Conservation (phyloP, 2,888 invertebrate genomes). For the Hesperia comma region DNA sequence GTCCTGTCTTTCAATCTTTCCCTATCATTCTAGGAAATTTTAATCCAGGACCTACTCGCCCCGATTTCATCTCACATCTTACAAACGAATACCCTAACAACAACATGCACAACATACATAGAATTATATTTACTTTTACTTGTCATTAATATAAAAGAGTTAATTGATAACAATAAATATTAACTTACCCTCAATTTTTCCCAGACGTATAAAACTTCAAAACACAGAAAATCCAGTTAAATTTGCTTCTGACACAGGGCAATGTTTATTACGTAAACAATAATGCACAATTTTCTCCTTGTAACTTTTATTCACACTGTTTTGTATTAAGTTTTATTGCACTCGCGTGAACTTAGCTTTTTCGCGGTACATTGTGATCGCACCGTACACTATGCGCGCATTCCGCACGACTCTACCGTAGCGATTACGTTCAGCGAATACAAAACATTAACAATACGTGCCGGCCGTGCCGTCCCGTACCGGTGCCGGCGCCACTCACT, state of each 20-base stretch:
- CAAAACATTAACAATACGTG: slow-evolving; percentile 70
- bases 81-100: too few relatives aligned
- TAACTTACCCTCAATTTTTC: slow-evolving; percentile 30
- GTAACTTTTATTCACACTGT: slow-evolving; percentile 68
- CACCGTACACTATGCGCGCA: slow-evolving; percentile 63
- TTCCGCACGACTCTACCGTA: slow-evolving; percentile 64
- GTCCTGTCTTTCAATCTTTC: too few relatives aligned
- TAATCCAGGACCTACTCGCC: too few relatives aligned
- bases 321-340: slow-evolving; percentile 62
- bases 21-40: too few relatives aligned
- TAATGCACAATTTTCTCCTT: slow-evolving; percentile 66
- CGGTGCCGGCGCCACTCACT: neutral
- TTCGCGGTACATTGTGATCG: slow-evolving; percentile 68
- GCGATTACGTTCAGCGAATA: slow-evolving; percentile 74
- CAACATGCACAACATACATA: too few relatives aligned
- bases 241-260: slow-evolving; percentile 56
- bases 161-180: neutral
- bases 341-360: slow-evolving; percentile 70
- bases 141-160: too few relatives aligned
- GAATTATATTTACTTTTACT: too few relatives aligned
- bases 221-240: slow-evolving; percentile 58
- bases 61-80: too few relatives aligned
- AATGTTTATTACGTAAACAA: slow-evolving; percentile 60
- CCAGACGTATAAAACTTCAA: neutral
- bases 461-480: slow-evolving; percentile 13